Evolutionary conservation across 92 coral and sea anemone genomes (phyloP), one percentile per base, ranked within the genome.

Genomic region (Galaxea fascicularis): DNA sequence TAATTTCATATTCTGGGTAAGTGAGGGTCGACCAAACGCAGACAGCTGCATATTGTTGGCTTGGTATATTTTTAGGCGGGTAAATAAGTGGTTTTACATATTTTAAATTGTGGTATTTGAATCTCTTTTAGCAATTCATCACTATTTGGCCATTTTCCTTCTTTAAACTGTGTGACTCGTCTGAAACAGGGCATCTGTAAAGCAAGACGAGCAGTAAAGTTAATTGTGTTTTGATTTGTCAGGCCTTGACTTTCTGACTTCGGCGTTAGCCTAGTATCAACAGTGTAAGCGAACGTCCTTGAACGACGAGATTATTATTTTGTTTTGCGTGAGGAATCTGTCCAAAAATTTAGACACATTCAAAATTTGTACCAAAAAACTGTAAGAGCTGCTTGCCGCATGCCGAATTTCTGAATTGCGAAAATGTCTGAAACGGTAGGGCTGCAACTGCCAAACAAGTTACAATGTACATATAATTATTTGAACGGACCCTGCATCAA

Each of bases 1-100:
- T 88, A 93, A 71, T 79, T 85, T 89, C 1, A 89, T 93, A 59
- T 91, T 93, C 66, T 73, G 87, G 97, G 97, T 93, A 76, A 91
- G 97, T 93, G 8, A 35, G 49, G n/a, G 30, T 41, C 58, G 29
- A 44, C 18, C 1, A 46, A 35, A 56, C 27, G 52, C 74, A 17
- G 26, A 51, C 74, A 69, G 74, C 47, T 44, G 74, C 10, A 20
- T 1, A 8, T 11, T 46, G 18, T 14, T 45, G 25, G 17, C 8
- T 21, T 76, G 5, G 16, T 10, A 14, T 0, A 49, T 10, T 14
- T 49, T 10, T 8, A 51, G 39, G 31, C 18, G 45, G 54, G 25
- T 57, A 11, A 39, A 10, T n/a, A 8, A 25, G 25, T 62, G 21
- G 45, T 64, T 79, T 79, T 63, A 27, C 4, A 26, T 78, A 44